Evolutionary conservation across 2,113 vertebrate genomes (phyloP).

Genomic region (Gobio gobio): DNA sequence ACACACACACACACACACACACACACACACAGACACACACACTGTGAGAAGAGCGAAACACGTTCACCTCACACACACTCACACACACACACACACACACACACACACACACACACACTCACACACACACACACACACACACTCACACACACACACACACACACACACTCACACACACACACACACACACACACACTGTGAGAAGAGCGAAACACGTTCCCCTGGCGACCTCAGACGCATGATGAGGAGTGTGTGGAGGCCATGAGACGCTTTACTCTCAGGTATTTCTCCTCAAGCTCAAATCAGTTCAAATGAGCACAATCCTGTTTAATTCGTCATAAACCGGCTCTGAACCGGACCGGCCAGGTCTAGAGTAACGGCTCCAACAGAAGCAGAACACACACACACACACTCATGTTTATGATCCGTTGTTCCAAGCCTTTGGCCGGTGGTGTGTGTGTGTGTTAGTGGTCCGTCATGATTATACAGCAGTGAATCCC

Average conservation of each 20-base stretch:
- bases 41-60: too few relatives aligned
- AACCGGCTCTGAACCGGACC: constrained; percentile 64
- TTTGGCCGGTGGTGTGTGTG: neutral
- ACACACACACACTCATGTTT: constrained; percentile 26
- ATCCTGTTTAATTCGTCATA: constrained; percentile 72
- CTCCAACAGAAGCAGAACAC: constrained; percentile 70
- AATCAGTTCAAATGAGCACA: constrained; percentile 69
- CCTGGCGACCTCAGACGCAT: neutral
- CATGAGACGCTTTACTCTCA: constrained; percentile 48
- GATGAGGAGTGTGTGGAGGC: constrained; percentile 46
- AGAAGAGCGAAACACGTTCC: too few relatives aligned
- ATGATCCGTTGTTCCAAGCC: neutral
- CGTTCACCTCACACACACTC: constrained; percentile 35
- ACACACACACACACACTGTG: too few relatives aligned
- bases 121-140: too few relatives aligned
- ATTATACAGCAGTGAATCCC: neutral
- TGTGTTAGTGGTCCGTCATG: neutral
- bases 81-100: neutral
- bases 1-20: constrained; percentile 21
- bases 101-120: too few relatives aligned
- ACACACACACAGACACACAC: constrained; percentile 40
- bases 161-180: too few relatives aligned
- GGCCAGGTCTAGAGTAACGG: constrained; percentile 62
- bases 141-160: too few relatives aligned
- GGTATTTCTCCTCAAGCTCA: constrained; percentile 57